Percentiles rank a stretch among this genome's conserved stretches.
Evolutionary conservation across 2,797 vertebrate species (phyloP).

Genomic region (Morelia viridis): DNA sequence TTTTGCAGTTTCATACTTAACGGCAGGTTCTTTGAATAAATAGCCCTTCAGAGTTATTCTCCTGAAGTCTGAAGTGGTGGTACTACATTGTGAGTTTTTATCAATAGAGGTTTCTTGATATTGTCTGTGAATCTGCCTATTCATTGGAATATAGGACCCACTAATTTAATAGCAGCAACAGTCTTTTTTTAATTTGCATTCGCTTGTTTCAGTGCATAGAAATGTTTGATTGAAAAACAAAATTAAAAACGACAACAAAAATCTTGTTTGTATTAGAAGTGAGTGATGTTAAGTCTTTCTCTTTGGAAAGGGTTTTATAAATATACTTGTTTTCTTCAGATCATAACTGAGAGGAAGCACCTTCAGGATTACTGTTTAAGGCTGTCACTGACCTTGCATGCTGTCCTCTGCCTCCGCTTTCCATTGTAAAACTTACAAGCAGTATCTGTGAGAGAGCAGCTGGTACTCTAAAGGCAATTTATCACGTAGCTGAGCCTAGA

Average conservation of each 20-base stretch:
- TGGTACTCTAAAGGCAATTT: conserved; percentile 26
- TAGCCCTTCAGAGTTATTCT: background rate
- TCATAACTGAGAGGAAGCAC: conserved; percentile 5
- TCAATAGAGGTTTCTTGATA: background rate
- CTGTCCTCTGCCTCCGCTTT: background rate
- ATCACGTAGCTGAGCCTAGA: conserved; percentile 4
- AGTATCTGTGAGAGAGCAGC: conserved; percentile 27
- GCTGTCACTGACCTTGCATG: background rate
- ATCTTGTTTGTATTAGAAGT: background rate
- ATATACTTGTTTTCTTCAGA: background rate
- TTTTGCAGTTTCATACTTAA: conserved; percentile 1
- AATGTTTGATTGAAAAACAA: background rate
- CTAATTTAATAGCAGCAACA: background rate
- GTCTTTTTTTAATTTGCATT: background rate
- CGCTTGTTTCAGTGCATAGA: background rate
- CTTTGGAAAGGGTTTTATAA: background rate
- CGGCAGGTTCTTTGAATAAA: background rate
- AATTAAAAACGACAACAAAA: background rate
- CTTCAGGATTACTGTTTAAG: background rate
- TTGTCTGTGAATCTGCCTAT: background rate
- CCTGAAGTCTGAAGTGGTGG: background rate
- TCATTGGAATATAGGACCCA: background rate
- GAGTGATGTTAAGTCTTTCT: background rate
- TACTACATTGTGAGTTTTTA: background rate
- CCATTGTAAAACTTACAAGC: conserved; percentile 4